A percentile compares a stretch with the other conserved stretches of the same genome.
Evolutionary conservation across 2,797 vertebrate genomes (phyloP).

Genomic region (Rhincodon typus): DNA sequence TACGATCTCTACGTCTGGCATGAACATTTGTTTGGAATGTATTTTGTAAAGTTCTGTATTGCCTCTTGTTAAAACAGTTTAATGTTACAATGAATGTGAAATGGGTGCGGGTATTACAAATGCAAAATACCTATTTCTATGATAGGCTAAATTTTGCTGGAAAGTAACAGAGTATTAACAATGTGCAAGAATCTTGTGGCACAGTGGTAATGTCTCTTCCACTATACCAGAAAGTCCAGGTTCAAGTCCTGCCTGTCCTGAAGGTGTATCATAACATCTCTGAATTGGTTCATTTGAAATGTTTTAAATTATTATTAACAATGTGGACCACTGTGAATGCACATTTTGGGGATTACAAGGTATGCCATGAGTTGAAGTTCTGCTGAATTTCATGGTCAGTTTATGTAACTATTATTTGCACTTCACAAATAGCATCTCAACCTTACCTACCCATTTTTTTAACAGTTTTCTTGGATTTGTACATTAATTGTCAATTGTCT

Average conservation of each 20-base stretch:
- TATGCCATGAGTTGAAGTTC: not conserved
- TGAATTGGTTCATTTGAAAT: too few species aligned
- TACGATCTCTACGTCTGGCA: too few species aligned
- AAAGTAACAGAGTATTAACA: not conserved
- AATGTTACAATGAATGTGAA: not conserved
- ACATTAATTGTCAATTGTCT: not conserved
- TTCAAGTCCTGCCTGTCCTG: too few species aligned
- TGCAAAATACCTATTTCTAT: not conserved
- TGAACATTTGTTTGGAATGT: not conserved
- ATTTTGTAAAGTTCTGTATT: not conserved
- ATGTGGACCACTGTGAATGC: not conserved
- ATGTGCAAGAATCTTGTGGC: too few species aligned
- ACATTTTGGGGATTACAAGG: not conserved
- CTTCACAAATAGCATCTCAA: not conserved
- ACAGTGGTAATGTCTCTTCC: too few species aligned
- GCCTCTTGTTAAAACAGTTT: not conserved
- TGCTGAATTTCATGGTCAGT: not conserved
- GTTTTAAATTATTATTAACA: not conserved
- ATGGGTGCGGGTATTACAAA: not conserved
- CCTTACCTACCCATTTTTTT: not conserved
- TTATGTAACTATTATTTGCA: not conserved
- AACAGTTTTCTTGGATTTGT: not conserved
- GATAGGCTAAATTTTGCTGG: not conserved
- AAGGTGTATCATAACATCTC: too few species aligned
- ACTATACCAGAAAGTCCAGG: too few species aligned